Evolutionary conservation across 2,888 invertebrate species (phyloP).

Genomic region (Hydroisotoma schaefferi): DNA sequence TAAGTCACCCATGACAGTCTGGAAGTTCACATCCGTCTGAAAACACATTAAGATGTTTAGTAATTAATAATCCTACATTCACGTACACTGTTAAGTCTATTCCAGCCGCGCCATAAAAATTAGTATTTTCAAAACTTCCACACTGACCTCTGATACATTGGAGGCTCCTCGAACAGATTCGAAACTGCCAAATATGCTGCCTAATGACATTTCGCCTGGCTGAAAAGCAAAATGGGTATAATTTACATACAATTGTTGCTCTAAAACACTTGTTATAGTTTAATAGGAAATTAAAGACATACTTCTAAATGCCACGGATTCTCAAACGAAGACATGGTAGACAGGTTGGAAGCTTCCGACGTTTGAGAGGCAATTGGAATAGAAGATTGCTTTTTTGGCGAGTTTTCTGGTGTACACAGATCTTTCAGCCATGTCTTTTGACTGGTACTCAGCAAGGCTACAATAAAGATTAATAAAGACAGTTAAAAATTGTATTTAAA

Average conservation of each 20-base stretch:
- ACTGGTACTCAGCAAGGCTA: slow-evolving; percentile 17
- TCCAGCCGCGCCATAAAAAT: no score
- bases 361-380: slow-evolving; percentile 1
- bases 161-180: slow-evolving; percentile 16
- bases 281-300: not conserved
- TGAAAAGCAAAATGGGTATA: slow-evolving; percentile 2
- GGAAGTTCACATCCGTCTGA: slow-evolving; percentile 39
- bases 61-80: not conserved
- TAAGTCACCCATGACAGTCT: slow-evolving; percentile 39
- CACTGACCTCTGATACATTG: slow-evolving; percentile 21
- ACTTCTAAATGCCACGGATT: slow-evolving; percentile 15
- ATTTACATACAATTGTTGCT: not conserved
- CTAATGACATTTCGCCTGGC: slow-evolving; percentile 25
- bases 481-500: not conserved
- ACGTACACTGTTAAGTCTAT: not conserved
- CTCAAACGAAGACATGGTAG: not conserved
- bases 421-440: slow-evolving; percentile 15
- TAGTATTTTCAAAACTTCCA: no score
- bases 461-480: not conserved
- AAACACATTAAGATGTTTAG: slow-evolving; percentile 8
- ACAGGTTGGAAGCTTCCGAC: slow-evolving; percentile 10
- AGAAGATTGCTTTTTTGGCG: slow-evolving; percentile 6
- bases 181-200: slow-evolving; percentile 23
- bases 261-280: not conserved
- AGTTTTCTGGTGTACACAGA: slow-evolving; percentile 18